Evolutionary conservation across 1,140 invertebrate species (phyloP), one percentile per base, ranked within the genome.

Genomic region (Drosophila hydei): DNA sequence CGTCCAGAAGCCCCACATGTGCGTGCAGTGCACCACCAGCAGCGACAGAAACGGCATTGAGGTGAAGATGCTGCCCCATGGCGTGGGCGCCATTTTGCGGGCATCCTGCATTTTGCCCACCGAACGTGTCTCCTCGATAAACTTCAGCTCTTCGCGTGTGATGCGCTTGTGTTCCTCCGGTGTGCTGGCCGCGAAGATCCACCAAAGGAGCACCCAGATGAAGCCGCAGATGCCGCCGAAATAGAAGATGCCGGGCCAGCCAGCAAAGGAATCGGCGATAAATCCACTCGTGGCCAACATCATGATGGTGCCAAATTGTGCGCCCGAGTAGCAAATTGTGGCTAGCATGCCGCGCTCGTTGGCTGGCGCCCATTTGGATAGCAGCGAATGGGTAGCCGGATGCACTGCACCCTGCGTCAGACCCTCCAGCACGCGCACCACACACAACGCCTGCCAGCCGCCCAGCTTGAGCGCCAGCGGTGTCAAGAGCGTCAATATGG

Each of bases 1-100:
- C 11, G 96, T 98, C 94, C 98, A 99, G 91, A 97, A 98, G 1
- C 97, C 97, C 97, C 97, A 99, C 92, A 97, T 98, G 85, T 98
- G 96, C 0, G 96, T 95, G 90, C 96, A 96, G 90, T 99, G 97
- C 0, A 94, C 95, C 0, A 97, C 92, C 9, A 97, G 93, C 12
- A 98, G 92, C 0, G 97, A 96, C 94, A 96, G 96, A 71, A 99
- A 95, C 2, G 97, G 96, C 18, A 94, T 62, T 2, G 96, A 97
- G 0, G 93, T 96, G 0, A 96, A 92, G 43, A 99, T 97, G 18
- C 93, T 89, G 43, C 87, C 91, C 97, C 96, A 98, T 4, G 97
- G 97, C 2, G 83, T 91, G 0, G 79, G 85, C 5, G 72, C 87
- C 48, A 87, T 60, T 2, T 80, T 70, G 14, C 70, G 69, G 0